Percentiles rank a stretch among this genome's conserved stretches.
Conservation (phyloP, 2,888 invertebrate genomes). For the Poecilus cupreus region DNA sequence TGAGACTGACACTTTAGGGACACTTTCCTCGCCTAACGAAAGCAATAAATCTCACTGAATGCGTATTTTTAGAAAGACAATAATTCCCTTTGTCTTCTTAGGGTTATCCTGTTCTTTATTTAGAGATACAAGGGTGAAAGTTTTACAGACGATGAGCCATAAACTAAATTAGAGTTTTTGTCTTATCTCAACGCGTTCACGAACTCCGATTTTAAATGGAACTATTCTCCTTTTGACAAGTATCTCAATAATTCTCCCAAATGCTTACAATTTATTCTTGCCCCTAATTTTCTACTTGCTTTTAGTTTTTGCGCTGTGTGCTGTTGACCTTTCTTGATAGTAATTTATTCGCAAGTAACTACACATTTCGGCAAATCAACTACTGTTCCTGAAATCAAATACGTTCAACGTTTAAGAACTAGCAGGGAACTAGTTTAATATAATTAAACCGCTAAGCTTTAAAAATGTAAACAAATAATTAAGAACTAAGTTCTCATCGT, state of each 20-base stretch:
- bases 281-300: too few species aligned
- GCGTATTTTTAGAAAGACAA: conserved; percentile 53
- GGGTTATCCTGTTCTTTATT: conserved; percentile 40
- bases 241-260: conserved; percentile 13
- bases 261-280: too few species aligned
- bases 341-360: too few species aligned
- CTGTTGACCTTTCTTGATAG: too few species aligned
- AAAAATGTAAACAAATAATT: too few species aligned
- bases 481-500: too few species aligned
- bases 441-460: too few species aligned
- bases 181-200: conserved; percentile 8
- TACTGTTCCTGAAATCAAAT: too few species aligned
- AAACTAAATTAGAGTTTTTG: conserved; percentile 47
- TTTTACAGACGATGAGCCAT: conserved; percentile 37
- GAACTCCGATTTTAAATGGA: conserved; percentile 5
- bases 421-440: too few species aligned
- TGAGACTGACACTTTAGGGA: conserved; percentile 44
- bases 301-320: too few species aligned
- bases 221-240: conserved; percentile 29
- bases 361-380: too few species aligned
- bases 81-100: conserved; percentile 39
- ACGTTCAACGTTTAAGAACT: too few species aligned
- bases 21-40: conserved; percentile 44
- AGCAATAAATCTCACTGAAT: conserved; percentile 51
- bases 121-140: conserved; percentile 36